Conservation (phyloP, 2,888 invertebrate species). For the Alloscopus bannaensis region DNA sequence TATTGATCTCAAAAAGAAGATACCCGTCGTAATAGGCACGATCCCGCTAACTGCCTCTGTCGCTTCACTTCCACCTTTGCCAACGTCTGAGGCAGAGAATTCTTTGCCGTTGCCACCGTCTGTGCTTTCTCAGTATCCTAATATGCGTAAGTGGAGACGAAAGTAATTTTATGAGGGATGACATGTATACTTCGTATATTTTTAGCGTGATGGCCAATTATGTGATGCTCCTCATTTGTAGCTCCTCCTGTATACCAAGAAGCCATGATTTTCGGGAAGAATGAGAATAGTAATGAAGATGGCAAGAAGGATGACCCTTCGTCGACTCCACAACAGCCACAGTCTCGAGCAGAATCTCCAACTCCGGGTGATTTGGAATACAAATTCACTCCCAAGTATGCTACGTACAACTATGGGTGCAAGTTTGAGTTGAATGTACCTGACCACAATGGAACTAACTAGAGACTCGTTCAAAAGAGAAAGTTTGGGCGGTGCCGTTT, state of each 20-base stretch:
- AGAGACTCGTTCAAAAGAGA: neutral
- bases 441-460: constrained; percentile 32
- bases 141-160: constrained; percentile 44
- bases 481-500: neutral
- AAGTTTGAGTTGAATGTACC: constrained; percentile 33
- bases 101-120: neutral
- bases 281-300: constrained; percentile 1
- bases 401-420: constrained; percentile 35
- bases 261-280: constrained; percentile 10
- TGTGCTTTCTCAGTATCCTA: constrained; percentile 39
- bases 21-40: constrained; percentile 56
- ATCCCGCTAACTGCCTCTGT: constrained; percentile 53
- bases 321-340: constrained; percentile 4
- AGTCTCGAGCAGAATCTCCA: constrained; percentile 14
- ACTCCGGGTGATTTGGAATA: constrained; percentile 26
- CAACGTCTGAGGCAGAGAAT: neutral
- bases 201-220: neutral
- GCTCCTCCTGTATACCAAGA: constrained; percentile 38
- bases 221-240: constrained; percentile 10
- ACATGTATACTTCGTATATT: no score
- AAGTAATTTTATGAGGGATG: no score
- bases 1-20: constrained; percentile 44
- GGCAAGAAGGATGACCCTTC: constrained; percentile 15
- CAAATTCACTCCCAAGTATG: constrained; percentile 39
- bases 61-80: constrained; percentile 4